Base-by-base conservation (phyloP, 2,113 vertebrate species). In the Leptodactylus fuscus region DNA sequence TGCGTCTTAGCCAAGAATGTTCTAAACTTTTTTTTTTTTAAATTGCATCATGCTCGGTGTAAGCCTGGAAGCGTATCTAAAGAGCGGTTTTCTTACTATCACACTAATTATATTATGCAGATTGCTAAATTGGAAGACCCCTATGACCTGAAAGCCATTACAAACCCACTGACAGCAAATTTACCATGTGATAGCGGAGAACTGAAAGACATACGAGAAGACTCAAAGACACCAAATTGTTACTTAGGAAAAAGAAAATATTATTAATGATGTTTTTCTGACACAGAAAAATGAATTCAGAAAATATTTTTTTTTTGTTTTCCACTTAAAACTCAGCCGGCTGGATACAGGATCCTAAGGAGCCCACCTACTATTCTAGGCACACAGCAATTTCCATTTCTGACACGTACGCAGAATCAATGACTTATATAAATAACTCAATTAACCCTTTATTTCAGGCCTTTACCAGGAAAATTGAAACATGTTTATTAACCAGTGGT, bases 121-220 rank as follows among this genome's bases (percentile, higher is more conserved):
- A 83, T 75, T 76, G 82, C 82, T 83, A 83, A 83, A 83, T 83
- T 76, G 82, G 38, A 83, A 83, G 82, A 83, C 71, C 82, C 20
- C 32, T 27, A 58, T 76, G 82, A 83, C 82, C 82, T 76, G 27
- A 75, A 76, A 83, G 71, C 71, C 82, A 83, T 83, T 83, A 83
- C 49, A 83, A 75, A 24, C 51, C 36, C 38, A 62, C 71, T 83
- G 41, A 29, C 53, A 62, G 51, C 53, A 75, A 62, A 75, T 83
- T 44, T 76, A 76, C 24, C 82, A 76, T 83, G 71, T 62, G 55
- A 60, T 80, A 76, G 38, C 44, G 53, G 38, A 83, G 53, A 75
- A 74, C 82, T 62, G 38, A 60, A 65, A 75, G 55, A 76, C 71
- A 48, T n/a, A 83, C 53, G 16, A 58, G 27, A 75, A 76, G 70